Base-by-base conservation (phyloP, 92 coral and sea anemone species). In the Pocillopora grandis region DNA sequence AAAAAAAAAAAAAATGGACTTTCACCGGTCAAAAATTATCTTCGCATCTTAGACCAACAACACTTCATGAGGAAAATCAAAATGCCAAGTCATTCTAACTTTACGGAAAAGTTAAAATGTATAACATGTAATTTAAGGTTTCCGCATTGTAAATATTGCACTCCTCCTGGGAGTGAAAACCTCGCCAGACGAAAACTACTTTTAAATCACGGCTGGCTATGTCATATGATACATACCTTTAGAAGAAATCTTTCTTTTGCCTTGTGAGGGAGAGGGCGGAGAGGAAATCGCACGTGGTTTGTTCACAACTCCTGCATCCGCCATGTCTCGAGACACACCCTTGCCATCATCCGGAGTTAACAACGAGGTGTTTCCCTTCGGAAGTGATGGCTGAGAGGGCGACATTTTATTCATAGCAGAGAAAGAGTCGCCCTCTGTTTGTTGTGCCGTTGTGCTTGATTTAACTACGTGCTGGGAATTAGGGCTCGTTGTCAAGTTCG, bases 261-360 rank as follows among this genome's bases (percentile, higher is more conserved):
- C 72, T 42, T 42, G 52, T 42, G 52, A 42, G 52, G 52, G 52
- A 8, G 86, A 17, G 36, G 49, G n/a, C 7, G 86, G 78, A 48
- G 86, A 64, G 74, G 76, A 76, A 10, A 75, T 60, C 17, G 82
- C 16, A 55, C 76, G 66, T 31, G 67, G 74, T 58, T 76, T 84
- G 12, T 75, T 75, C 19, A 18, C 35, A 33, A 68, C 61, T 16
- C 63, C 55, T 75, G 82, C 87, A 84, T 84, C 87, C 16, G 20
- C 58, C 62, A 15, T 61, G 23, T 75, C 87, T 65, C 59, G 33
- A 70, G 42, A 62, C 31, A 56, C 63, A 20, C 72, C n/a, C 36
- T n/a, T 48, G 60, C 10, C 77, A 73, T 8, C 71, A 62, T 62
- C 72, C 17, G 71, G 60, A 13, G 14, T 33, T 12, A 55, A 10